phyloP scores from a whole-genome alignment of 2,113 vertebrate genomes.

The Aplodontia rufa region DNA sequence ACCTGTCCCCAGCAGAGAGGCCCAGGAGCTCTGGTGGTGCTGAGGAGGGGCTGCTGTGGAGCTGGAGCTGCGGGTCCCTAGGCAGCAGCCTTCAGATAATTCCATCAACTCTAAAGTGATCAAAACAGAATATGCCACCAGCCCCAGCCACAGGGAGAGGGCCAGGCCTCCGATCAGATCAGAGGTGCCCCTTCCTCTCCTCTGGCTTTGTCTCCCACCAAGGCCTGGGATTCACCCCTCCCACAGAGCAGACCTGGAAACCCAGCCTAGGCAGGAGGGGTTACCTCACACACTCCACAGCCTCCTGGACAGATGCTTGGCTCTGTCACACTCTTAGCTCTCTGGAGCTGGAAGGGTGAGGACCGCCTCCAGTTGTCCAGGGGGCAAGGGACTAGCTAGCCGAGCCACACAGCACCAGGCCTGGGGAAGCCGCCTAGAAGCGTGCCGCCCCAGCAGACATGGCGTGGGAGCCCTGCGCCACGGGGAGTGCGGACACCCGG shows the following conservation, averaged over 20 bases:
- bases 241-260: background rate
- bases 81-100: constrained; percentile 11
- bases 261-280: background rate
- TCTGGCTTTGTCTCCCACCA: background rate
- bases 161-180: background rate
- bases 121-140: background rate
- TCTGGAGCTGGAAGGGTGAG: background rate
- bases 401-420: background rate
- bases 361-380: background rate
- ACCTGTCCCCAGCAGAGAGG: background rate
- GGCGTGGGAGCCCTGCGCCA: background rate
- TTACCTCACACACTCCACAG: background rate
- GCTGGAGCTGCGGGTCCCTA: background rate
- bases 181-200: background rate
- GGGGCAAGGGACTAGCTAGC: background rate
- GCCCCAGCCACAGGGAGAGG: background rate
- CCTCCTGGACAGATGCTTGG: background rate
- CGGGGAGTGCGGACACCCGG: background rate
- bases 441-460: too few relatives aligned
- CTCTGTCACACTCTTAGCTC: background rate
- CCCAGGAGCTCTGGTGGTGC: background rate
- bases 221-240: background rate
- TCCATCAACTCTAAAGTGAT: constrained; percentile 29
- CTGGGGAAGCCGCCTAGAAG: background rate
- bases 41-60: background rate